Conservation (phyloP, 2,888 invertebrate species). For the Microplitis manilae region DNA sequence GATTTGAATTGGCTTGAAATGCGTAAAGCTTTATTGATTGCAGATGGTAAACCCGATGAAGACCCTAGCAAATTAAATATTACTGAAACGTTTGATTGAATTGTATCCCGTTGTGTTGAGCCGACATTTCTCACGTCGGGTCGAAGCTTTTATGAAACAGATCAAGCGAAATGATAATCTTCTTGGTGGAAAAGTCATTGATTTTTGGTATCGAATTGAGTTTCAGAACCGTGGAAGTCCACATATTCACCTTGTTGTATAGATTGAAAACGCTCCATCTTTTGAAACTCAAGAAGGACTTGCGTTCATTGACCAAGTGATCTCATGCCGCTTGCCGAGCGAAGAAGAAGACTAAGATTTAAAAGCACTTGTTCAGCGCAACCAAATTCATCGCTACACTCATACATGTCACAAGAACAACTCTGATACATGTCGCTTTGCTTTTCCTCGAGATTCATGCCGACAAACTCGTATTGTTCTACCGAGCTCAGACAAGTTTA, state of each 20-base stretch:
- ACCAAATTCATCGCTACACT: constrained; percentile 51
- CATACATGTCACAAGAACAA: constrained; percentile 47
- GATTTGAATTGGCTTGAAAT: constrained; percentile 61
- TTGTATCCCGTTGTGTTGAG: constrained; percentile 38
- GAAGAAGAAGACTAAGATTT: constrained; percentile 44
- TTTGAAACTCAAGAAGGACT: constrained; percentile 51
- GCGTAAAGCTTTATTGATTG: constrained; percentile 60
- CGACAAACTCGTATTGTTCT: constrained; percentile 49
- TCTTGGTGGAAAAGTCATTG: constrained; percentile 44
- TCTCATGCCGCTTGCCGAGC: constrained; percentile 44
- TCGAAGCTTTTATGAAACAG: constrained; percentile 54
- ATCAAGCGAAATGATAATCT: constrained; percentile 47
- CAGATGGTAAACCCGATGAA: constrained; percentile 49
- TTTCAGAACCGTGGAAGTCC: constrained; percentile 63
- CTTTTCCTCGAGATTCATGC: constrained; percentile 52
- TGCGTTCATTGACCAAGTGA: constrained; percentile 41
- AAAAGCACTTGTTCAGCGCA: constrained; percentile 43
- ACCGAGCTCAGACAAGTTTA: constrained; percentile 56
- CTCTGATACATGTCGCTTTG: constrained; percentile 50
- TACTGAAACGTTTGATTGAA: constrained; percentile 39
- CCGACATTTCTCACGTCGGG: constrained; percentile 55
- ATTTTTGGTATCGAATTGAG: constrained; percentile 60
- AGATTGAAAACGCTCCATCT: constrained; percentile 53
- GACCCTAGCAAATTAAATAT: constrained; percentile 26
- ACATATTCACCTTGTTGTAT: constrained; percentile 61